These are phyloP conservation scores for Iguana delicatissima DNA, from an alignment of 2,797 vertebrate species.

Conservation along the genomic window DNA sequence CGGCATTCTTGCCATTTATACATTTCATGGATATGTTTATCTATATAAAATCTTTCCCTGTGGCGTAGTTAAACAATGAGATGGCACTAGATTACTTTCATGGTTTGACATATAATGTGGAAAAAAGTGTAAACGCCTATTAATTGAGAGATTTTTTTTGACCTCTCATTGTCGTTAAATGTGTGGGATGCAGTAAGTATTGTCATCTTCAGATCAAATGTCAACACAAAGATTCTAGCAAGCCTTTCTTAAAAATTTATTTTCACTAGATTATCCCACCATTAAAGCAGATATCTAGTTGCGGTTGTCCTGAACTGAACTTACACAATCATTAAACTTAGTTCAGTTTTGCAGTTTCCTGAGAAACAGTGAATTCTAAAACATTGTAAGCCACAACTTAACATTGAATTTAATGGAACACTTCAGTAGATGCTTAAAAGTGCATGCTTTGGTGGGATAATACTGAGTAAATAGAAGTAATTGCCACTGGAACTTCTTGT, in stretches of 20 bases:
- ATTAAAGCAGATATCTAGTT: background rate
- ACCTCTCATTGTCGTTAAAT: background rate
- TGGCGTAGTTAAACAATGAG: background rate
- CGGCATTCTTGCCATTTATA: background rate
- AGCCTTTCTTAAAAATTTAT: background rate
- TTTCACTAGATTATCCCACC: background rate
- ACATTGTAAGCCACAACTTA: background rate
- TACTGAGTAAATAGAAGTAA: too few relatives aligned
- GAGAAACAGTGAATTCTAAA: background rate
- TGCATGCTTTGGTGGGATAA: too few relatives aligned
- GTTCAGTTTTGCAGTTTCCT: background rate
- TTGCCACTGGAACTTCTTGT: too few relatives aligned
- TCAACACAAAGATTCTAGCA: background rate
- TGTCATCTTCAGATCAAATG: background rate
- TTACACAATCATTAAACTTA: background rate
- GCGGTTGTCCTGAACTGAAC: background rate
- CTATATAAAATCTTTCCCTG: background rate
- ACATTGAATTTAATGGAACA: too few relatives aligned
- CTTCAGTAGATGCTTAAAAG: too few relatives aligned
- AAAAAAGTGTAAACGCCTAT: background rate
- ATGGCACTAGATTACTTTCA: background rate
- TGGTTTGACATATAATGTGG: constrained; percentile 2
- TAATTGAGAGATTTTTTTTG: background rate
- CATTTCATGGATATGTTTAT: background rate
- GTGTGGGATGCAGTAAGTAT: background rate